Evolutionary conservation across 1,140 invertebrate species (phyloP), one percentile per base, ranked within the genome.

Genomic region (Drosophila mojavensis): DNA sequence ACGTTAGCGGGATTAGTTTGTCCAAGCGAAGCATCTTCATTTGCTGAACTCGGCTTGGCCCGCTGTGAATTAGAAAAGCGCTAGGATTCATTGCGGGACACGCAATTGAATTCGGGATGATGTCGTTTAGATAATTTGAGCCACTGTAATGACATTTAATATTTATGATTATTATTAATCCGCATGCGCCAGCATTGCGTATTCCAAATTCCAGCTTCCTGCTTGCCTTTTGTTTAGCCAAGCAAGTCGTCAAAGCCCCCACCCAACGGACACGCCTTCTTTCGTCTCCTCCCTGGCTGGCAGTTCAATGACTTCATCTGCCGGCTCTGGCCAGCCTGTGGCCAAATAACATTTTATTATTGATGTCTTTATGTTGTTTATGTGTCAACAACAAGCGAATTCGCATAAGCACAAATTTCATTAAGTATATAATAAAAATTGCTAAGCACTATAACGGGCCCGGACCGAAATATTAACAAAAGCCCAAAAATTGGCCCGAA

Each of bases 151-250:
- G 84, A 80, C 83, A 88, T 89, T 88, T 89, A 88, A 89, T 88
- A 88, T 88, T 88, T 88, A 88, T 88, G 83, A 84, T 88, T 88
- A 88, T 89, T 89, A 83, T 84, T 88, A 88, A 88, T 84, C 77
- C 84, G 80, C 79, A 83, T 83, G 77, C 73, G 77, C 73, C 62
- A 33, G 62, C 72, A 55, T 74, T 33, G 33, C 60, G 63, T 61
- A 41, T 39, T 51, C 51, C 20, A 39, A 60, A 66, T 67, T 66
- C 30, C 48, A 4, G 56, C 55, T 60, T 67, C 56, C 56, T 73
- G 24, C 51, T 55, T 39, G 43, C 47, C 24, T n/a, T 56, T 45
- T 56, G 66, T 24, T 53, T 20, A n/a, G 13, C 43, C 13, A n/a
- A n/a, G 17, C 17, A 6, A 6, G 36, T 26, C 10, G 24, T 43